These are phyloP conservation scores for Neria commutata DNA, from an alignment of 2,888 invertebrate species.

Conservation along the genomic window DNA sequence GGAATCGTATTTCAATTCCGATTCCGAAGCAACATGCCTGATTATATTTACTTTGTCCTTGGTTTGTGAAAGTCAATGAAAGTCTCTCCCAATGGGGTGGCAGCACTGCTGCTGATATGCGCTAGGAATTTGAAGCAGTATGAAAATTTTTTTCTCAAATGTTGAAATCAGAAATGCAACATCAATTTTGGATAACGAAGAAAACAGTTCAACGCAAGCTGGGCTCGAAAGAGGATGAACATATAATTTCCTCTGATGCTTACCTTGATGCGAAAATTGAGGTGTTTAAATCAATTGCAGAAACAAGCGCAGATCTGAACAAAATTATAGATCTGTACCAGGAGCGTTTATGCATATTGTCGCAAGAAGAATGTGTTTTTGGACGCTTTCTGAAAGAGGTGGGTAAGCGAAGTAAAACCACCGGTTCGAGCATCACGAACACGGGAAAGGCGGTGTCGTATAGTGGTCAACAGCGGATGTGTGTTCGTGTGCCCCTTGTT, in stretches of 20 bases:
- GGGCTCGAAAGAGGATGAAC: slow-evolving; percentile 96
- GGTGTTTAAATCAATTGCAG: slow-evolving; percentile 87
- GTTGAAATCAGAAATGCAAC: slow-evolving; percentile 75
- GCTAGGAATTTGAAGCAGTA: no score
- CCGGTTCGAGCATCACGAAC: slow-evolving; percentile 80
- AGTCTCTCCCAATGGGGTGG: no score
- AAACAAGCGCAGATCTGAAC: slow-evolving; percentile 85
- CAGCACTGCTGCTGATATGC: no score
- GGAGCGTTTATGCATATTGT: slow-evolving; percentile 87
- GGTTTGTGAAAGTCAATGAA: no score
- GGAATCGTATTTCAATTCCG: no score
- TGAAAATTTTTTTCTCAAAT: slow-evolving; percentile 37
- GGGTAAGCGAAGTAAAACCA: slow-evolving; percentile 86
- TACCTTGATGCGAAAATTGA: slow-evolving; percentile 89
- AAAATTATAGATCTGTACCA: slow-evolving; percentile 92
- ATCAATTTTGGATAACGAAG: slow-evolving; percentile 98
- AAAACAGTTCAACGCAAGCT: slow-evolving; percentile 91
- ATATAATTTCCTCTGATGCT: slow-evolving; percentile 94
- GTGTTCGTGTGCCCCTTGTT: slow-evolving; percentile 82
- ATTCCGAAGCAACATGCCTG: no score
- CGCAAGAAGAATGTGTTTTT: slow-evolving; percentile 94
- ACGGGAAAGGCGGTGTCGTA: slow-evolving; percentile 88
- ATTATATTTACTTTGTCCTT: no score
- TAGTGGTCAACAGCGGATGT: slow-evolving; percentile 90
- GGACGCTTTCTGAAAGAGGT: slow-evolving; percentile 94